Conservation (phyloP, 2,888 invertebrate species). For the Lysandra coridon region DNA sequence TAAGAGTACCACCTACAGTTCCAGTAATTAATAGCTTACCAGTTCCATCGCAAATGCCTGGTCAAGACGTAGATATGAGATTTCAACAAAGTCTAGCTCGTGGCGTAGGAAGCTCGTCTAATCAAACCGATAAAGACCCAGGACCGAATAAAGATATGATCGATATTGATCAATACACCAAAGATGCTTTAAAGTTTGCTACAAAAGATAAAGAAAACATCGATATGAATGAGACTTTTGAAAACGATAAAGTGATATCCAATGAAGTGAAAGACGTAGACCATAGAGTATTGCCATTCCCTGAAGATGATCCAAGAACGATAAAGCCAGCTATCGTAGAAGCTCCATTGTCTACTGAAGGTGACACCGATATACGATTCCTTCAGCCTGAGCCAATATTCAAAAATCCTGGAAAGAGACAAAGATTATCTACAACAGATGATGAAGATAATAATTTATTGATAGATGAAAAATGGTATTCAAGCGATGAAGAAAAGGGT, state of each 20-base stretch:
- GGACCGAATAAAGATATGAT: constrained; percentile 66
- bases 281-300: constrained; percentile 72
- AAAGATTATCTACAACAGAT: constrained; percentile 76
- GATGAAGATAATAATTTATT: constrained; percentile 81
- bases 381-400: constrained; percentile 72
- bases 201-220: constrained; percentile 74
- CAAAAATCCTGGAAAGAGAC: constrained; percentile 69
- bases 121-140: constrained; percentile 51
- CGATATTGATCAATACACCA: constrained; percentile 78
- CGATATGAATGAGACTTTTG: constrained; percentile 66
- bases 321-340: constrained; percentile 48
- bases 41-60: constrained; percentile 60
- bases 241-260: constrained; percentile 54
- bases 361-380: constrained; percentile 74
- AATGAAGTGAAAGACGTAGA: constrained; percentile 72
- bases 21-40: constrained; percentile 52
- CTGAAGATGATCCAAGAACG: constrained; percentile 56
- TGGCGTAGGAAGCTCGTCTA: constrained; percentile 47
- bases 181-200: constrained; percentile 76
- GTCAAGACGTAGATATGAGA: constrained; percentile 76
- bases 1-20: constrained; percentile 66
- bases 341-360: constrained; percentile 53
- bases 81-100: constrained; percentile 58
- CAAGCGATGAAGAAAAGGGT: constrained; percentile 87
- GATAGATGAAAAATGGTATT: constrained; percentile 87